Base-by-base conservation (phyloP, 2,888 invertebrate species). In the Microctonus hyperodae region DNA sequence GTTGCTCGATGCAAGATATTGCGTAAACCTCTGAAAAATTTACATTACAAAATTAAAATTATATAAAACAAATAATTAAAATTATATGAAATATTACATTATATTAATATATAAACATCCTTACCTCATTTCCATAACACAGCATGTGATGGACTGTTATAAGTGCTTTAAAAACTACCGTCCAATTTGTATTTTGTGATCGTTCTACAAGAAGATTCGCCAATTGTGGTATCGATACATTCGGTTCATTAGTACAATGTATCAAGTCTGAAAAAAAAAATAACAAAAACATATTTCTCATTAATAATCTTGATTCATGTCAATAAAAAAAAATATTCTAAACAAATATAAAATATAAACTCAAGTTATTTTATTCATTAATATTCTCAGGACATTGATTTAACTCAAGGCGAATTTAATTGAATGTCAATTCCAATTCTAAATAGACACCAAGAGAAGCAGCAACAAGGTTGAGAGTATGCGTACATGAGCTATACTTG, bases 71-170 rank as follows among this genome's bases (percentile, higher is more conserved):
- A n/a, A 40, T 6, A 44, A 65, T 55, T 23, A 13, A 56, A 23
- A 11, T 28, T 20, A 16, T 25, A 25, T n/a, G n/a, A 44, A 69
- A 69, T 33, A 37, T 58, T 59, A 56, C 61, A 28, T 40, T 55
- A 50, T 50, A 70, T 40, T 67, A 23, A 44, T n/a, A 60, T 62
- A 50, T 58, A 53, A 28, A 68, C 65, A 10, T 16, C 76, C 87
- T 88, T 84, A 98, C 98, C 92, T 99, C 99, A 88, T 99, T 99
- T 81, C 99, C 99, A 87, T 98, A 98, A 83, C 98, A 98, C 91
- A 99, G 95, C 86, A 99, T 89, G 87, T 99, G 98, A 86, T 99
- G 99, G 73, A 97, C 96, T 69, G 98, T 98, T 81, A 99, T 95
- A 75, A 99, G 91, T 62, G 98, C 91, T 86, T 99, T 99, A 87